Conservation (phyloP, 2,797 vertebrate species). For the Erithacus rubecula region DNA sequence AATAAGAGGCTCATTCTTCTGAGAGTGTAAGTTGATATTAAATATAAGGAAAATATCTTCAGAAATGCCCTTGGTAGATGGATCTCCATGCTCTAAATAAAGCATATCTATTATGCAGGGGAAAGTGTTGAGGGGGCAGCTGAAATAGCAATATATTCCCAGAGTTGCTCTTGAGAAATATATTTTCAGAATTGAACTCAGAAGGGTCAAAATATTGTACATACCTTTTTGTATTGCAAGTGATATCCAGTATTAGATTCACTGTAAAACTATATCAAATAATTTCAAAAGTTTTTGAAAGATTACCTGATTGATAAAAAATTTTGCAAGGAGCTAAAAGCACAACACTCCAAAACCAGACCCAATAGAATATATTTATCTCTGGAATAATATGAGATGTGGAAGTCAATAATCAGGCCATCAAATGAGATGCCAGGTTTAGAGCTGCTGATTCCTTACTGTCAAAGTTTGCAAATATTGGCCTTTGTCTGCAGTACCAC, state of each 20-base stretch:
- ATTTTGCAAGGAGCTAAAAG: not conserved
- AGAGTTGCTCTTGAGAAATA: not conserved
- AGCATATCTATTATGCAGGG: not conserved
- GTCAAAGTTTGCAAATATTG: not conserved
- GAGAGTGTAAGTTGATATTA: not conserved
- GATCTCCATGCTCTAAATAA: not conserved
- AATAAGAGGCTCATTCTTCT: not conserved
- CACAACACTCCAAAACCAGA: not conserved
- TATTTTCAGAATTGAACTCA: not conserved
- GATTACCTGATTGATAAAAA: not conserved
- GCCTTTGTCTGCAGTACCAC: conserved; percentile 66
- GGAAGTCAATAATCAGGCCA: not conserved
- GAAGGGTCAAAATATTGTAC: not conserved
- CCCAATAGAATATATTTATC: not conserved
- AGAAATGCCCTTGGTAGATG: conserved; percentile 12
- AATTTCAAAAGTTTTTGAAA: not conserved
- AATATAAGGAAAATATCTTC: conserved; percentile 14
- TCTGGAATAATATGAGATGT: not conserved
- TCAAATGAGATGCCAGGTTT: not conserved
- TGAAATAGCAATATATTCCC: not conserved
- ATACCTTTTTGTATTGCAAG: not conserved
- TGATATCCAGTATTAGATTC: not conserved
- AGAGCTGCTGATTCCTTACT: not conserved
- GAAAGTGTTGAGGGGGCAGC: not conserved
- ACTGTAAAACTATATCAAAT: not conserved